Base-by-base conservation (phyloP, 2,797 vertebrate genomes). In the Cygnus olor region DNA sequence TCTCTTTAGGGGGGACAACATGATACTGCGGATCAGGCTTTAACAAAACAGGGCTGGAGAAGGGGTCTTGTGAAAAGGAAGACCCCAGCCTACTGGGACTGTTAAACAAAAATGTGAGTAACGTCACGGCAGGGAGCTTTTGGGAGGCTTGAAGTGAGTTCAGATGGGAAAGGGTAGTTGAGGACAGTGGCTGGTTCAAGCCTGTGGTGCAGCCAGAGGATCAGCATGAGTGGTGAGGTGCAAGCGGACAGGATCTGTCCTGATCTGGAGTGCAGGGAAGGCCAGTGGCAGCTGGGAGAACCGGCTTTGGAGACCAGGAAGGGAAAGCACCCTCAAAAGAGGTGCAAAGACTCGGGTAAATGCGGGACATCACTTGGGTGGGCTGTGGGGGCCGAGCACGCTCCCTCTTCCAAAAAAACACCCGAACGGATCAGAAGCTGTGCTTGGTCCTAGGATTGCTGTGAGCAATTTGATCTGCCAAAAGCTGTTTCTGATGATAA, bases 341-440 rank as follows among this genome's bases (percentile, higher is more conserved):
- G 27, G 49, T 45, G 9, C 54, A 60, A 40, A 64, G 45, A 2
- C n/a, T 44, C 0, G 1, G 42, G 22, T 30, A 11, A 42, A 53
- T 8, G 51, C 34, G 5, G 8, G 63, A 86, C 32, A 14, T 13
- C 3, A 0, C 40, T 1, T 9, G 2, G 5, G n/a, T 60, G 60
- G 25, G 63, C 58, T 42, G 58, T 76, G 0, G 3, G 3, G 38
- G 14, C 51, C 22, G 47, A 61, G 32, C 1, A 0, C 1, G 0
- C 4, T 45, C 42, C 25, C 21, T 21, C 14, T 47, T 58, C 44
- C n/a, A 10, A 70, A 10, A 69, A 64, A 74, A 42, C 22, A 65
- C 38, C 22, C 20, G 24, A 47, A 53, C 0, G 6, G 21, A 30
- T 32, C 36, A 32, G 58, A 10, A 66, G 32, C 38, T 76, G 22